A percentile compares a stretch with the other conserved stretches of the same genome.
These are phyloP conservation scores for Masticophis lateralis DNA, from an alignment of 2,797 vertebrate species.

Conservation along the genomic window DNA sequence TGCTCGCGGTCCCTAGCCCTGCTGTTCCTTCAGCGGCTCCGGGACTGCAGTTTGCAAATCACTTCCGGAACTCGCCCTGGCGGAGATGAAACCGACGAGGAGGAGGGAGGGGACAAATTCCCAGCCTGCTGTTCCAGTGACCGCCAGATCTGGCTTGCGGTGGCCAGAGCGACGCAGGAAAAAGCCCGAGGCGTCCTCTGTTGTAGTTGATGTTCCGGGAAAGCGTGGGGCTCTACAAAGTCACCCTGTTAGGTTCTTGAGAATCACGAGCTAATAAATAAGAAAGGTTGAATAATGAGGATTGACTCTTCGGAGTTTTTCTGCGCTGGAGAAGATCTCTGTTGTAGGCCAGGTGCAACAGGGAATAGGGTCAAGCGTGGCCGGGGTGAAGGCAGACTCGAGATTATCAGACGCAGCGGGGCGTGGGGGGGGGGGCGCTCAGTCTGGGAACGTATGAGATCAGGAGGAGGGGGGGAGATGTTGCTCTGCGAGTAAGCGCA, in stretches of 20 bases:
- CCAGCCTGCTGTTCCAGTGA: neutral
- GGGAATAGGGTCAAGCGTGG: rapidly evolving
- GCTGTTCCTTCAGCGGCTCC: neutral
- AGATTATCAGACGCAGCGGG: no score
- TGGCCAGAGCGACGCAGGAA: neutral
- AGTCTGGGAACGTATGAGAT: neutral
- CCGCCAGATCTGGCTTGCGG: neutral
- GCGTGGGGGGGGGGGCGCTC: neutral
- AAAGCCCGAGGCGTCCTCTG: no score
- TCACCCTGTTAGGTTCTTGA: neutral
- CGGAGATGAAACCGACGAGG: neutral
- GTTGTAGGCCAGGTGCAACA: neutral
- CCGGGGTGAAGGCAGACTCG: neutral
- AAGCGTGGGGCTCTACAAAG: neutral
- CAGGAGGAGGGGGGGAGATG: neutral
- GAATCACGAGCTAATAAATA: rapidly evolving
- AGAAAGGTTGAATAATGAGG: neutral
- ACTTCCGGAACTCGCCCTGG: neutral
- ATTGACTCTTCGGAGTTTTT: neutral
- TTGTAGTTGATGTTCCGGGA: neutral
- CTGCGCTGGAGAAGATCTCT: neutral
- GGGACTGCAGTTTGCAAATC: neutral
- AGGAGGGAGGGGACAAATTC: neutral
- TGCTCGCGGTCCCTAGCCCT: neutral
- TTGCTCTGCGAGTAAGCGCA: neutral